Base-by-base conservation (phyloP, 2,888 invertebrate genomes). In the Blera fallax region DNA sequence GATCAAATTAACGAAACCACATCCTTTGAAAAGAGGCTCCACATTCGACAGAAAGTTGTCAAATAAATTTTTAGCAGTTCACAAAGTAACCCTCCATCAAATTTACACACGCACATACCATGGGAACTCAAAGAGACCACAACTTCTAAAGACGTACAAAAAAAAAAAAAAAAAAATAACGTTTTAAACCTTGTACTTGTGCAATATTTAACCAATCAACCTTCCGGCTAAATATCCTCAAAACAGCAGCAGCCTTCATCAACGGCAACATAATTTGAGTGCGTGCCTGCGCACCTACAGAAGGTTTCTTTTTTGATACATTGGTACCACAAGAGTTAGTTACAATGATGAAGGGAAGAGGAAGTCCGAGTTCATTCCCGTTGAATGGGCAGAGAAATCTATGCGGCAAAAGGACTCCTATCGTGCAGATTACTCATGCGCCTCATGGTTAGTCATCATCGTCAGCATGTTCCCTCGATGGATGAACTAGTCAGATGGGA, bases 261-360 rank as follows among this genome's bases (percentile, higher is more conserved):
- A 18, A 48, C 58, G 50, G 65, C 65, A 58, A 11, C 10, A 76
- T 58, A 65, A 67, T 76, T 76, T 67, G 76, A 50, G 67, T 67
- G 76, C 76, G 67, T 76, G 67, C 48, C 58, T 76, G 67, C 67
- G 76, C 76, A 45, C 64, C 54, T 64, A 24, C 29, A 18, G 14
- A 65, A 48, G 76, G 56, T 37, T 45, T 34, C 27, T 60, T 27
- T 14, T 6, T 32, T 32, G 5, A 16, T 45, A 7, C 1, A 48
- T 40, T 27, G 14, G 24, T 45, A 6, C 14, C 8, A 8, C 62
- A 14, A 8, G 18, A 7, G 8, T 10, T 34, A 21, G 8, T 21
- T 21, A 50, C 1, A 52, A 16, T 10, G 24, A 21, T 8, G 18
- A 16, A 40, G 14, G 11, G 65, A 65, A 65, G 65, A 76, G 65